Percentiles rank a stretch among this genome's conserved stretches.
These are phyloP conservation scores for Arvicanthis niloticus DNA, from an alignment of 2,113 vertebrate genomes.

Conservation along the genomic window DNA sequence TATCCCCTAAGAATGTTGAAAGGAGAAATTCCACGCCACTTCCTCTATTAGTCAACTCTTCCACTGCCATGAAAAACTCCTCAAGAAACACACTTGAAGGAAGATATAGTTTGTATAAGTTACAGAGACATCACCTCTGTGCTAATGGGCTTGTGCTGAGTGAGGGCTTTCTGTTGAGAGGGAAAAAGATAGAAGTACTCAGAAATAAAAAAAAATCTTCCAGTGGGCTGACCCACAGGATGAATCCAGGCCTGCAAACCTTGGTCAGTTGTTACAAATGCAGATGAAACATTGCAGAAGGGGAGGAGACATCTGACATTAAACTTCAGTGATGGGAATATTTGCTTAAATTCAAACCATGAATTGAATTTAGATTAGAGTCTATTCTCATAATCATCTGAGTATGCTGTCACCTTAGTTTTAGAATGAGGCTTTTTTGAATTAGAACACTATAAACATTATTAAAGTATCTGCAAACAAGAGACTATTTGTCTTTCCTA, in stretches of 20 bases:
- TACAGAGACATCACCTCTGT: background rate
- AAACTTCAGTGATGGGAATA: background rate
- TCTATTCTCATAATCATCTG: background rate
- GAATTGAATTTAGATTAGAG: background rate
- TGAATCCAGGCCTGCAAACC: background rate
- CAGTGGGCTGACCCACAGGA: background rate
- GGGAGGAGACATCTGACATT: background rate
- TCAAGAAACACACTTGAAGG: background rate
- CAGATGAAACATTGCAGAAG: background rate
- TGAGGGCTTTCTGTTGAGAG: background rate
- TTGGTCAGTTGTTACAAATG: too few species aligned
- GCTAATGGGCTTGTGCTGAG: background rate
- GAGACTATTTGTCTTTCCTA: background rate
- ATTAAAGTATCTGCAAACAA: background rate
- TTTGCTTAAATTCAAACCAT: background rate
- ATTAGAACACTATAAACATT: background rate
- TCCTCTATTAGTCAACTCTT: background rate
- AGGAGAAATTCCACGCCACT: background rate
- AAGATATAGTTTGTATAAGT: background rate
- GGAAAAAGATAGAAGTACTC: background rate
- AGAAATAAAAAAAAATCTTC: background rate
- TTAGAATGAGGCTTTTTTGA: background rate
- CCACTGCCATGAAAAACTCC: background rate
- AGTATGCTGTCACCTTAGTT: background rate
- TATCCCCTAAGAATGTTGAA: background rate